These are phyloP conservation scores for Nomada fabriciana DNA, from an alignment of 2,888 invertebrate genomes.

Conservation along the genomic window DNA sequence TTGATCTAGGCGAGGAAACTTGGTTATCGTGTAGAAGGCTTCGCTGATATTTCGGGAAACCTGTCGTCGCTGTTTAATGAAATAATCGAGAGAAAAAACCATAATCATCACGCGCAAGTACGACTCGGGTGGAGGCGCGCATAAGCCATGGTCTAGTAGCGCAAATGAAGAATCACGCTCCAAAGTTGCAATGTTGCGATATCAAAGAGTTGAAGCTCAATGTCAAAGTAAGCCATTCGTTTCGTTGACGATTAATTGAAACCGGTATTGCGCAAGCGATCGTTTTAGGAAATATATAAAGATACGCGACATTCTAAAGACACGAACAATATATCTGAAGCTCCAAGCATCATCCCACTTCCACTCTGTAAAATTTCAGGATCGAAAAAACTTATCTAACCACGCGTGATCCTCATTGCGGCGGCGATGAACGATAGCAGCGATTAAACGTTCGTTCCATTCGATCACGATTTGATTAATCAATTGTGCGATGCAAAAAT, in stretches of 20 bases:
- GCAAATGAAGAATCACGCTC: background rate
- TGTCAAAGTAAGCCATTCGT: conserved; percentile 68
- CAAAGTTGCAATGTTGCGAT: background rate
- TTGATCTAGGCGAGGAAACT: background rate
- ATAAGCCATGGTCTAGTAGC: background rate
- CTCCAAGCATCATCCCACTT: background rate
- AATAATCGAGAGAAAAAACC: background rate
- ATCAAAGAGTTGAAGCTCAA: conserved; percentile 64
- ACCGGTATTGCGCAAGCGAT: conserved; percentile 45
- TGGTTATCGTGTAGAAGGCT: conserved; percentile 1
- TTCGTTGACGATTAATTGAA: conserved; percentile 47
- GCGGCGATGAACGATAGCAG: background rate
- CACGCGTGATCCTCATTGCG: too few relatives aligned
- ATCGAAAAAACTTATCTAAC: background rate
- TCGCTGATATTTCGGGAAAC: background rate
- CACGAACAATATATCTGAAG: background rate
- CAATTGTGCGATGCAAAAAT: background rate
- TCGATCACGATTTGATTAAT: background rate
- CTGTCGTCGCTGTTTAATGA: background rate
- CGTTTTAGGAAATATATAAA: conserved; percentile 44
- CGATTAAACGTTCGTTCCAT: background rate
- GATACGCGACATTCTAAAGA: background rate
- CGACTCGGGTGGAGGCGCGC: background rate
- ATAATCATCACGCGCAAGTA: background rate
- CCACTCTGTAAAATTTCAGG: background rate